These are phyloP conservation scores for Apodemus sylvaticus DNA, from an alignment of 2,113 vertebrate genomes.

Conservation along the genomic window DNA sequence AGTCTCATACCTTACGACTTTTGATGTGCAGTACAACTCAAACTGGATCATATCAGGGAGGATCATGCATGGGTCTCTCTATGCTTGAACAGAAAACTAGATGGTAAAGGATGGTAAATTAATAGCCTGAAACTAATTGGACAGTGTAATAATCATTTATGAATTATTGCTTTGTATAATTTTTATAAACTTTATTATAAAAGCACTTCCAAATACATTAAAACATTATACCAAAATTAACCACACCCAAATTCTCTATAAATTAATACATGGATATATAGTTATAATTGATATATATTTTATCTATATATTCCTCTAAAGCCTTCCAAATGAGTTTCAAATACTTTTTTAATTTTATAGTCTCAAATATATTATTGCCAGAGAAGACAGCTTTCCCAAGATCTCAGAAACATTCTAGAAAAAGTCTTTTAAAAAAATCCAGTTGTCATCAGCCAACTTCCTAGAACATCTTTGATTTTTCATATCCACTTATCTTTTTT, in stretches of 20 bases:
- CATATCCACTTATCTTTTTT: background rate
- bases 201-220: background rate
- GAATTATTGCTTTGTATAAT: background rate
- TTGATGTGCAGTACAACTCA: background rate
- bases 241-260: background rate
- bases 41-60: background rate
- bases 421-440: background rate
- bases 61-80: constrained; percentile 14
- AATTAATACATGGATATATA: background rate
- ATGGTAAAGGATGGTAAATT: background rate
- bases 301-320: background rate
- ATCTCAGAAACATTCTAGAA: background rate
- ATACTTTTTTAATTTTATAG: constrained; percentile 12
- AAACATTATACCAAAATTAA: background rate
- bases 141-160: background rate
- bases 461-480: background rate
- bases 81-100: background rate
- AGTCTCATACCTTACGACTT: background rate
- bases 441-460: background rate
- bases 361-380: background rate
- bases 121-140: constrained; percentile 1
- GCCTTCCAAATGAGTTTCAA: constrained; percentile 9
- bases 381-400: background rate
- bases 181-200: background rate
- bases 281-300: background rate